Evolutionary conservation across 2,113 vertebrate species (phyloP), one percentile per base, ranked within the genome.

Genomic region (Neodontobutis hainanensis): DNA sequence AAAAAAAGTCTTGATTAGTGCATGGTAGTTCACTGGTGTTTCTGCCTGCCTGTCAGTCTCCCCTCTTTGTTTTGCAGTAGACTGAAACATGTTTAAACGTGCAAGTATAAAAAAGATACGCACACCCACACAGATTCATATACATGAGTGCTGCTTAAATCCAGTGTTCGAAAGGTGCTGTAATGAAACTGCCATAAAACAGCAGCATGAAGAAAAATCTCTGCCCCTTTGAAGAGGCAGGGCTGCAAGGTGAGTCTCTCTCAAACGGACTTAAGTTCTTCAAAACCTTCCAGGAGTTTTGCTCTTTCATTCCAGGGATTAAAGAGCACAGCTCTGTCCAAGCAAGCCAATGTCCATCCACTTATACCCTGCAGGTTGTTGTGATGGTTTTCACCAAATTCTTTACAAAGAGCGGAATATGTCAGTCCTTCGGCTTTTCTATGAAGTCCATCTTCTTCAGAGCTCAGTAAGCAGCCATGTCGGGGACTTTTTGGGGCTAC

Each of bases 61-160:
- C 78, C 75, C 74, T 79, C 75, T 82, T 55, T 72, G 74, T 75
- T 82, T 84, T 64, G 66, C 84, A 69, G 78, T 84, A 82, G 83
- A 84, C 58, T 76, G 73, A 86, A 89, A 86, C 81, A 87, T 90
- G 87, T 83, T 84, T 85, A 92, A 91, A 91, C 92, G 88, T 93
- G 92, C 92, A 93, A 55, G 86, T 92, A 92, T 80, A 91, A 86
- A 90, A 79, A 77, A 84, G 66, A 79, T 59, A 77, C 59, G 75
- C 84, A 84, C 86, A 82, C 69, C 68, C 86, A 90, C 82, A 90
- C 67, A 68, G 72, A 85, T 59, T 85, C 65, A 78, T 85, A 67
- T 87, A 90, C 87, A 90, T 52, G 36, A 63, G 71, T 80, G 84
- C 82, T 71, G 63, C 68, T 76, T 78, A 66, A 75, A 83, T 88